Base-by-base conservation (phyloP, 2,888 invertebrate species). In the Loripinus fragilis region DNA sequence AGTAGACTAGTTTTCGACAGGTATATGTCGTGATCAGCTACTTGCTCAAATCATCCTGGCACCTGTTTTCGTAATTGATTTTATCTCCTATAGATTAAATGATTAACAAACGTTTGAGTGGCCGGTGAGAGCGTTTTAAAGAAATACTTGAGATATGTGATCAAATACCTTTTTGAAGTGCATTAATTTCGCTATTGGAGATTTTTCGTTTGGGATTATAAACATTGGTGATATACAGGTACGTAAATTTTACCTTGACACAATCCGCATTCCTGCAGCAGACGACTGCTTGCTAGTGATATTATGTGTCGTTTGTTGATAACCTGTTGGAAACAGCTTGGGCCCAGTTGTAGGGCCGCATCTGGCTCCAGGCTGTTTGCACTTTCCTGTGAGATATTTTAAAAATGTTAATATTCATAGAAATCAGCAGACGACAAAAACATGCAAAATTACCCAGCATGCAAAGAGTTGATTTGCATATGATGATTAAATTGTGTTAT, bases 31-130 rank as follows among this genome's bases (percentile, higher is more conserved):
- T 52, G 52, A 52, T 52, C 25, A 25, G 25, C 5, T 25, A 52
- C 25, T 25, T 52, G 23, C 52, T 52, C 52, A 25, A 25, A 23
- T 52, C 52, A 52, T 52, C 52, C 12, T 25, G 52, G 52, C 52
- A 52, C 52, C 52, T 52, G 52, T 52, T 52, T 52, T 52, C 52
- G 52, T 52, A 52, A 52, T 52, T 52, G 52, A 52, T 52, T 52
- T 52, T 52, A 52, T 52, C 52, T 52, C 52, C 25, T 25, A 52
- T 52, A 52, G 52, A 25, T 52, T 52, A 25, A 52, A 25, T 52
- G 52, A 52, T 52, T 52, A 52, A 23, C 52, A 52, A 52, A 52
- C 52, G 25, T 52, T 52, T 52, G 25, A 52, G 52, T 52, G 52
- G 52, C 52, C 52, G 52, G 25, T 23, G 52, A 52, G 52, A 52